A percentile compares a stretch with the other conserved stretches of the same genome.
These are phyloP conservation scores for Crax fasciolata DNA, from an alignment of 2,797 vertebrate genomes.

Conservation along the genomic window DNA sequence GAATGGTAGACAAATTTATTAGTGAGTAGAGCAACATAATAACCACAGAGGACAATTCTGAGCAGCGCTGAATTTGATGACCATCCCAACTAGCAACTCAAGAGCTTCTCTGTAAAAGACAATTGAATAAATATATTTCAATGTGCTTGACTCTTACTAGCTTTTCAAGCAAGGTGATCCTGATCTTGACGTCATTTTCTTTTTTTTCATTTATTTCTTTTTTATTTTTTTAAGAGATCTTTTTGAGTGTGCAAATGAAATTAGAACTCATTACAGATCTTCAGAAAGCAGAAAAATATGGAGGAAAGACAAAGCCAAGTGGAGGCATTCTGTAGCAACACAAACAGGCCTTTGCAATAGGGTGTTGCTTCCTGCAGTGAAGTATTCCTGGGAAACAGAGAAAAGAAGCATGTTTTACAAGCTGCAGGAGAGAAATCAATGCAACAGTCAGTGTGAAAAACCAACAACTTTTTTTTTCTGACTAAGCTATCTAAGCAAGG, in stretches of 20 bases:
- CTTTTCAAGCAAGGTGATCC: background rate
- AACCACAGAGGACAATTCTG: background rate
- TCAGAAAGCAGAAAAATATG: background rate
- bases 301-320: background rate
- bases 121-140: background rate
- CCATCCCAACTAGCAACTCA: background rate
- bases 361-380: background rate
- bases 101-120: background rate
- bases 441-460: background rate
- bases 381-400: background rate
- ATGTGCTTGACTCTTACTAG: background rate
- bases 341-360: background rate
- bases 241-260: background rate
- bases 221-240: background rate
- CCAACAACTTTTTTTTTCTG: background rate
- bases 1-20: background rate
- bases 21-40: background rate
- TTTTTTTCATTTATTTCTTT: background rate
- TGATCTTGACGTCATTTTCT: background rate
- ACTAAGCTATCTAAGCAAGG: background rate
- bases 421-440: constrained; percentile 21
- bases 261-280: background rate
- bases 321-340: background rate
- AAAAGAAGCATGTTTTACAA: background rate
- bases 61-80: background rate